Evolutionary conservation across 1,140 invertebrate species (phyloP).

Genomic region (Prorops nasuta): DNA sequence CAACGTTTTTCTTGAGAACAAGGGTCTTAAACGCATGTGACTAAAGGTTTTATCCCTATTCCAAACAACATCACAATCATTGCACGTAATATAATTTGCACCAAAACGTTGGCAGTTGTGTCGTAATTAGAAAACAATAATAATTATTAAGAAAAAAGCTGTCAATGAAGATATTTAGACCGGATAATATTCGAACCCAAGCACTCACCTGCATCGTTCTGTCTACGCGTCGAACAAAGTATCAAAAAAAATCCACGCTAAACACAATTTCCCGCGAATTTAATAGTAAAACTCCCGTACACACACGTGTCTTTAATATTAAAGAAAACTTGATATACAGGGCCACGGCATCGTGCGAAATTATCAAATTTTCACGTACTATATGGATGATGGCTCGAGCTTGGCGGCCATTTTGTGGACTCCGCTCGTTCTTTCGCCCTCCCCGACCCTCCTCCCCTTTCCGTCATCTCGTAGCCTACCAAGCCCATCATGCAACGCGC

Average conservation of each 20-base stretch:
- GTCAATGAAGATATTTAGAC: constrained; percentile 10
- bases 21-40: constrained; percentile 30
- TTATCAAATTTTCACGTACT: constrained; percentile 44
- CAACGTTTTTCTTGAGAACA: constrained; percentile 15
- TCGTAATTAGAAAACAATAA: constrained; percentile 18
- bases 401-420: constrained; percentile 50
- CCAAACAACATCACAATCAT: constrained; percentile 45
- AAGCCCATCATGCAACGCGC: constrained; percentile 36
- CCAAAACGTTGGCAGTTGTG: constrained; percentile 3
- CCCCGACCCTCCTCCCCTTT: constrained; percentile 19
- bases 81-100: constrained; percentile 16
- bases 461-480: too few species aligned
- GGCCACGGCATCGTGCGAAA: constrained; percentile 39
- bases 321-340: constrained; percentile 19
- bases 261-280: constrained; percentile 16
- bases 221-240: constrained; percentile 49
- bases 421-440: constrained; percentile 39
- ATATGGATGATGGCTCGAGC: constrained; percentile 42
- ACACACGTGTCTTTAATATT: constrained; percentile 22
- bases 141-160: constrained; percentile 16
- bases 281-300: constrained; percentile 19
- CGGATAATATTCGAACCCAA: constrained; percentile 28
- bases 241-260: constrained; percentile 12
- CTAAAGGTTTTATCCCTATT: constrained; percentile 38
- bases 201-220: constrained; percentile 55